phyloP scores from a whole-genome alignment of 2,888 invertebrate genomes.

The Nasonovia ribisnigri region DNA sequence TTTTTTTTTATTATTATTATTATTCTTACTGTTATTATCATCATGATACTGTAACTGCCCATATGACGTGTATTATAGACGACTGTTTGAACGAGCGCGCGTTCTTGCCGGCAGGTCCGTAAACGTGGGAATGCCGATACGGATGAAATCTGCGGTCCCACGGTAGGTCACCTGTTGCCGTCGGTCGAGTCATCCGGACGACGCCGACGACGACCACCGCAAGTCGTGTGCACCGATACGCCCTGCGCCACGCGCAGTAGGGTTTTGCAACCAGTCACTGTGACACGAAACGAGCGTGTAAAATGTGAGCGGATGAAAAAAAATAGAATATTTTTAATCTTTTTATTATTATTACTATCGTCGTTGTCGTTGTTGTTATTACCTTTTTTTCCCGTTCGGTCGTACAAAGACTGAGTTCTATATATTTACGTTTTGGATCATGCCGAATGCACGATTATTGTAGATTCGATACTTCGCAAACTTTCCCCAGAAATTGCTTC shows the following conservation, averaged over 20 bases:
- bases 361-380: background rate
- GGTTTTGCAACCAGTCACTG: conserved; percentile 61
- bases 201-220: conserved; percentile 40
- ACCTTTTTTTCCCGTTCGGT: background rate
- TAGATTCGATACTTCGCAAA: background rate
- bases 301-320: conserved; percentile 22
- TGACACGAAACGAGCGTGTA: conserved; percentile 51
- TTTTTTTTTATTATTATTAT: background rate
- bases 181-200: conserved; percentile 51
- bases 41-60: background rate
- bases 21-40: background rate
- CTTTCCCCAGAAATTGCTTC: background rate
- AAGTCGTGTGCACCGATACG: conserved; percentile 63
- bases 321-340: background rate
- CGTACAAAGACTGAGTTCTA: background rate
- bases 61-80: background rate
- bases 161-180: conserved; percentile 64
- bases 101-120: background rate
- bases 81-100: background rate
- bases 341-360: background rate
- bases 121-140: conserved; percentile 63
- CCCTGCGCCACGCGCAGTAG: conserved; percentile 19
- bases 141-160: conserved; percentile 62
- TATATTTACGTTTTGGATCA: background rate
- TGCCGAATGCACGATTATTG: conserved; percentile 26